Evolutionary conservation across 2,113 vertebrate genomes (phyloP), one percentile per base, ranked within the genome.

Genomic region (Forbesichthys agassizii): DNA sequence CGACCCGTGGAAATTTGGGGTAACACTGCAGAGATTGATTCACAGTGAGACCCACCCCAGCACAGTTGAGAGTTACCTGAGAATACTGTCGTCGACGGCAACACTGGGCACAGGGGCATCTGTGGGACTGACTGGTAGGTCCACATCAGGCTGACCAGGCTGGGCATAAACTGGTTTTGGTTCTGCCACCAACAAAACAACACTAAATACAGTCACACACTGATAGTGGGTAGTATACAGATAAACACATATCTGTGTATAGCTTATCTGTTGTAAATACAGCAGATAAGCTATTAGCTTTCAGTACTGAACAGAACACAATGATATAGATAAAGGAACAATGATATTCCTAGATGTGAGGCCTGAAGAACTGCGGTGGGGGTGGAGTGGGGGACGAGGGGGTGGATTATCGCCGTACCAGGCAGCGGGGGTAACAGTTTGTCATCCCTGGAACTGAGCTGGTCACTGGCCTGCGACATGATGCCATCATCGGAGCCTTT

Each of bases 91-190:
- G 82, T 99, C 98, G 18, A 98, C 97, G 53, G 92, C 92, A 52
- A 95, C 94, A 57, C 92, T 97, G 62, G 96, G 96, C 1, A 98
- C 93, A 20, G 96, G 94, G 61, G 96, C 97, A 65, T 98, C 97
- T 54, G 98, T 95, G 0, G 97, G 98, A 81, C 98, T 99, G 67
- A 99, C 97, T 1, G 98, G 98, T 53, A 99, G 93, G 87, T 99
- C 98, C 73, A 99, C 98, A 13, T 99, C 98, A 55, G 98, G 98
- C 71, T 99, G 98, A 51, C 98, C 98, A 68, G 95, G 94, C 82
- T 99, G 98, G 71, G 98, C 96, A 87, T 98, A 99, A 16, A 99
- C 96, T 64, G 97, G 98, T 85, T 99, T 99, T 73, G 96, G 96
- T 86, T 99, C 98, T 99, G 82, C 1, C n/a, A 71, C 12, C 81